These are phyloP conservation scores for Apotomis betuletana DNA, from an alignment of 2,888 invertebrate genomes.

Conservation along the genomic window DNA sequence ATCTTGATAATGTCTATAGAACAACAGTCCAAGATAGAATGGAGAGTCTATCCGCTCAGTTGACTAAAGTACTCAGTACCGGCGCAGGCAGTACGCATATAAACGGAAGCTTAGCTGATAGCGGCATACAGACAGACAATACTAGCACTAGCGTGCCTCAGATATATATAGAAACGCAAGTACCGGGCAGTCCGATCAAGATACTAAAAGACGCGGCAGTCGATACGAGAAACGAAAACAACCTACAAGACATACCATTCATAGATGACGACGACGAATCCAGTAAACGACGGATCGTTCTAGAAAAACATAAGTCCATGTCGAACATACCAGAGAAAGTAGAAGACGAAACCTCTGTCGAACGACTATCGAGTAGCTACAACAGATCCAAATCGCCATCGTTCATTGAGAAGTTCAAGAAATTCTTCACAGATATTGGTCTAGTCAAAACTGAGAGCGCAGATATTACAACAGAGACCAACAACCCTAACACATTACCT, in stretches of 20 bases:
- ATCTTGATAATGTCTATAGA: constrained; percentile 67
- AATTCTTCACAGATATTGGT: constrained; percentile 76
- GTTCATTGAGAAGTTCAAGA: constrained; percentile 77
- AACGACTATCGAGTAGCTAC: constrained; percentile 68
- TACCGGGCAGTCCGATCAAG: constrained; percentile 50
- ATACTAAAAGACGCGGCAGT: constrained; percentile 75
- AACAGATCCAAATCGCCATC: constrained; percentile 77
- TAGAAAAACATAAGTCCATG: constrained; percentile 76
- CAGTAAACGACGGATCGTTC: constrained; percentile 60
- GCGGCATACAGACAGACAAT: constrained; percentile 80
- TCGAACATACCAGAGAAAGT: constrained; percentile 76
- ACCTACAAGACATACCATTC: constrained; percentile 77
- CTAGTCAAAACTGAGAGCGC: constrained; percentile 66
- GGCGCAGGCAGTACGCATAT: constrained; percentile 78
- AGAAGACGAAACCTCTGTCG: constrained; percentile 68
- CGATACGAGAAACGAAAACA: constrained; percentile 77
- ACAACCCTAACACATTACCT: constrained; percentile 63
- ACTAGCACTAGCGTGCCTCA: constrained; percentile 77
- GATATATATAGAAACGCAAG: constrained; percentile 66
- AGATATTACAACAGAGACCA: constrained; percentile 46
- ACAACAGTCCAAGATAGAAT: constrained; percentile 67
- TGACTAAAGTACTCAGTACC: constrained; percentile 75
- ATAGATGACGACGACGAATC: constrained; percentile 76
- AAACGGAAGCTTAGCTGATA: constrained; percentile 77
- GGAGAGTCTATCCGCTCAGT: constrained; percentile 72